Base-by-base conservation (phyloP, 2,797 vertebrate genomes). In the Arnoldichthys spilopterus region DNA sequence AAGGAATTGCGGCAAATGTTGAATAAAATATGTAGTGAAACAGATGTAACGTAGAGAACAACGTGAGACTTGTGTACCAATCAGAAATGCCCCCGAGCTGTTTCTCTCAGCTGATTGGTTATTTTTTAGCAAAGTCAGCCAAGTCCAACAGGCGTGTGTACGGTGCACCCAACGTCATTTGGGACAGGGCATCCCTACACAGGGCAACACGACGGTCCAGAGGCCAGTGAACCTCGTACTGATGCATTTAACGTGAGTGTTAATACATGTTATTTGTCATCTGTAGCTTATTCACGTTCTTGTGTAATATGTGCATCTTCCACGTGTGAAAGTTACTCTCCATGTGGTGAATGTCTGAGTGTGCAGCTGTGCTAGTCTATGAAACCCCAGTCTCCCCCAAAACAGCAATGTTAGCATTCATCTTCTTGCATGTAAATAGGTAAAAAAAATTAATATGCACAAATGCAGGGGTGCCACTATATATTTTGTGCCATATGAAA, bases 91-190 rank as follows among this genome's bases (percentile, higher is more conserved):
- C 84, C 75, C 85, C 77, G 85, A 86, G 79, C 83, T 81, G 85
- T 85, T 86, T n/a, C 81, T 80, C 83, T 68, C 68, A 85, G 69
- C 82, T 88, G 88, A 93, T 93, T 93, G 92, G 93, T 82, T 37
- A 72, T 86, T 85, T 86, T 74, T n/a, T 13, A 80, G 72, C 9
- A 1, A 51, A 84, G 67, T 58, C 45, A 4, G 73, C 59, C 8
- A 64, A 78, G 12, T 81, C 79, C 26, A 24, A 45, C 80, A 78
- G 84, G 76, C 84, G 78, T 76, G 83, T 78, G 79, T 78, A 78
- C 81, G 74, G 53, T 51, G 47, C 70, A 79, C 68, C 53, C 78
- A 84, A 76, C 74, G 43, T 76, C 83, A 82, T 81, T 83, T 87
- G 85, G 85, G 84, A 83, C 83, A 88, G 86, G 45, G 79, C 84